Evolutionary conservation across 2,113 vertebrate genomes (phyloP), one percentile per base, ranked within the genome.

Genomic region (Chinchilla lanigera): DNA sequence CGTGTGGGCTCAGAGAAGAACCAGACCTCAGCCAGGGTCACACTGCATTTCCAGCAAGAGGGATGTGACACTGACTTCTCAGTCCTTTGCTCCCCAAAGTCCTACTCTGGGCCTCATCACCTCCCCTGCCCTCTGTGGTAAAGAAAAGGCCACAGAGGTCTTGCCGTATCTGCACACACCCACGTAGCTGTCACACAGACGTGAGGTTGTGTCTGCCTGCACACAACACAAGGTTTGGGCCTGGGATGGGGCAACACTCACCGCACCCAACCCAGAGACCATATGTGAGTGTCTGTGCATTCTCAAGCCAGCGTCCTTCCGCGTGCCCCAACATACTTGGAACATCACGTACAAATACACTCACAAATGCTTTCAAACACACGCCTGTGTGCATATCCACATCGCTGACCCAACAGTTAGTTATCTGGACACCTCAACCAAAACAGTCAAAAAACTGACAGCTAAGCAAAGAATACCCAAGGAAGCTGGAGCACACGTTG

Each of bases 21-120:
- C 88, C 90, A 80, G 94, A 80, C 77, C 92, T 95, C 80, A 92
- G 90, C 89, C 93, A 78, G 73, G 33, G 35, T 91, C 89, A 58
- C 60, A 30, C 75, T 12, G 69, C 10, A 44, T 28, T 65, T 61
- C 69, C 50, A 26, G 24, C 7, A 56, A 83, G 73, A 63, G 56
- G 44, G 9, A 5, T 44, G 50, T 20, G 22, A 30, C 17, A 0
- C 3, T 22, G n/a, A 60, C 30, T 54, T 86, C 54, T 33, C 58
- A 20, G 38, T 13, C 35, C 77, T 81, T 52, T n/a, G 56, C 52
- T 73, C 9, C 84, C 67, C 75, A 77, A 35, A 69, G 35, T 24
- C 65, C 67, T 19, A 3, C n/a, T 13, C 50, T 12, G 16, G 75
- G n/a, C n/a, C 54, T 82, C 82, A 35, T 33, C 77, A 50, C 24